Evolutionary conservation across 2,113 vertebrate species (phyloP), one percentile per base, ranked within the genome.

Genomic region (Catharus fuscescens): DNA sequence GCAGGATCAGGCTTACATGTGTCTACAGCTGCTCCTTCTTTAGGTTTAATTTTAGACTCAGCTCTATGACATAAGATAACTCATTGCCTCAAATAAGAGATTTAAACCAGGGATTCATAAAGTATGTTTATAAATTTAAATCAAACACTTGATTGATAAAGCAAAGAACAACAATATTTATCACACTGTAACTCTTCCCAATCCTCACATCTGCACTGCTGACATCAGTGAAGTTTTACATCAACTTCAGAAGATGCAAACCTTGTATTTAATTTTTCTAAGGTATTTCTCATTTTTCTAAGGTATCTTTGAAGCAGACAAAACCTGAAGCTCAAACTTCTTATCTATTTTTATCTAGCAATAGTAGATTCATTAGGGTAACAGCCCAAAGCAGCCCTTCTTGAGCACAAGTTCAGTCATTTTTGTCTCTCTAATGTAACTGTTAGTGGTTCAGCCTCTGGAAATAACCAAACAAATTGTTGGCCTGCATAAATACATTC

Each of bases 401-500:
- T 42, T 32, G 44, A 88, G 62, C 50, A 82, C 47, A 28, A 54
- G 28, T 76, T 91, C 77, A 42, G 61, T 20, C 44, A 11, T 70
- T 61, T 85, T 73, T 86, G 62, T 88, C 66, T 88, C 67, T 36
- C 44, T 77, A 80, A 82, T 28, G 31, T 40, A 91, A 66, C n/a
- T 59, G 62, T 71, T 81, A 54, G 76, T 66, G 38, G 53, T 28
- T 93, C 87, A 77, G 87, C 53, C 71, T 80, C 72, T 88, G 80
- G 83, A 95, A 92, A 95, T 44, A 89, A 76, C 69, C 42, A 88
- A 83, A 84, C 73, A 91, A 90, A 81, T 47, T 73, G 34, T 29
- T 85, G 62, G 67, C 80, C 90, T 91, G 76, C 42, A 90, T 66
- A 94, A 96, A 88, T 80, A 77, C 0, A 1, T 94, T 92, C 88